These are phyloP conservation scores for Alcedo quadribrachys DNA, from an alignment of 2,797 vertebrate species.

Conservation along the genomic window DNA sequence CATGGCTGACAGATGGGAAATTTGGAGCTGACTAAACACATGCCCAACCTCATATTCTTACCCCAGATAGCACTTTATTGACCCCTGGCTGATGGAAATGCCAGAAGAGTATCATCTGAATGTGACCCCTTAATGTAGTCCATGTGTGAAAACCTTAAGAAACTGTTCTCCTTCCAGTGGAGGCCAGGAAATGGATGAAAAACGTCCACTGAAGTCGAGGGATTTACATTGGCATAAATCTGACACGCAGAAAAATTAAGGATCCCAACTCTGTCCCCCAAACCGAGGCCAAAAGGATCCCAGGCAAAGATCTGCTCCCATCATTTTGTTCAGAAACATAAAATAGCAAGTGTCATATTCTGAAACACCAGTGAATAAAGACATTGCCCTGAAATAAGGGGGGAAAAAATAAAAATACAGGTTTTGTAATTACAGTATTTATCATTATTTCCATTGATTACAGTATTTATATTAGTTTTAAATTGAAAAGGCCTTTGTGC, in stretches of 20 bases:
- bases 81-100: constrained; percentile 64
- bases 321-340: background rate
- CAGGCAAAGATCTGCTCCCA: background rate
- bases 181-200: constrained; percentile 61
- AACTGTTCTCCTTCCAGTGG: constrained; percentile 31
- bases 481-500: background rate
- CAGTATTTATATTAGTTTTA: background rate
- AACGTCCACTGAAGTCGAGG: constrained; percentile 50
- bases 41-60: constrained; percentile 33
- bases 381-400: background rate
- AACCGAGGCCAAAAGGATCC: background rate
- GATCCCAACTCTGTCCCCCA: background rate
- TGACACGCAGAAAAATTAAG: constrained; percentile 29
- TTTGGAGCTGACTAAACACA: constrained; percentile 55
- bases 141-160: constrained; percentile 63
- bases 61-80: constrained; percentile 59
- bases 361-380: background rate
- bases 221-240: constrained; percentile 60
- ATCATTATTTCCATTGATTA: no score
- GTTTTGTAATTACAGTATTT: no score
- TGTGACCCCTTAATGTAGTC: constrained; percentile 66
- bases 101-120: constrained; percentile 64
- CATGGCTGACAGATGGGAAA: constrained; percentile 62
- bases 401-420: no score
- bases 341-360: background rate